Percentiles rank a stretch among this genome's conserved stretches.
Evolutionary conservation across 2,888 invertebrate genomes (phyloP).

Genomic region (Hirtodrosophila histrioides): DNA sequence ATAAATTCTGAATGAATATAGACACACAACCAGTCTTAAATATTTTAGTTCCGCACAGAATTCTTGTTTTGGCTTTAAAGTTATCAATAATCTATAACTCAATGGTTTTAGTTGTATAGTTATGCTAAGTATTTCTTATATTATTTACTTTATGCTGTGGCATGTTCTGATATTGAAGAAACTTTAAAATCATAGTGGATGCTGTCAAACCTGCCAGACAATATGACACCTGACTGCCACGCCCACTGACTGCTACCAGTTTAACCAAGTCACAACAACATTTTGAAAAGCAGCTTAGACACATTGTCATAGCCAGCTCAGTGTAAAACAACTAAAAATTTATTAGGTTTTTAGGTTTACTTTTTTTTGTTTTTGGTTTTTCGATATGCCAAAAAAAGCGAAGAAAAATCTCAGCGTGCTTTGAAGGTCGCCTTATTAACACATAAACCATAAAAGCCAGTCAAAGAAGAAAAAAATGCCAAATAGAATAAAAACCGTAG

Average conservation of each 20-base stretch:
- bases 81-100: no score
- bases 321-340: slow-evolving; percentile 27
- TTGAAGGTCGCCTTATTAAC: slow-evolving; percentile 77
- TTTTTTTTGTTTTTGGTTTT: slow-evolving; percentile 21
- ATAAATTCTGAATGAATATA: no score
- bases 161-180: no score
- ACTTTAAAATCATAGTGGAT: no score
- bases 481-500: slow-evolving; percentile 36
- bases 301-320: slow-evolving; percentile 10
- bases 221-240: slow-evolving; percentile 22
- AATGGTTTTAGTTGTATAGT: no score
- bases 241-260: slow-evolving; percentile 17
- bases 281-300: slow-evolving; percentile 13
- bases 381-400: slow-evolving; percentile 36
- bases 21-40: neutral
- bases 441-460: slow-evolving; percentile 78
- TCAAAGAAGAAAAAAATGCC: slow-evolving; percentile 33
- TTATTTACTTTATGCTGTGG: no score
- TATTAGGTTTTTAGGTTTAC: slow-evolving; percentile 26
- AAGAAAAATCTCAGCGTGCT: slow-evolving; percentile 57
- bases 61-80: neutral
- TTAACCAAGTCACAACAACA: slow-evolving; percentile 11
- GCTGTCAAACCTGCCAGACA: slow-evolving; percentile 20
- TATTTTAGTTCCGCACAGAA: neutral
- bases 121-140: no score